Base-by-base conservation (phyloP, 2,888 invertebrate species). In the Serrognathus titanus region DNA sequence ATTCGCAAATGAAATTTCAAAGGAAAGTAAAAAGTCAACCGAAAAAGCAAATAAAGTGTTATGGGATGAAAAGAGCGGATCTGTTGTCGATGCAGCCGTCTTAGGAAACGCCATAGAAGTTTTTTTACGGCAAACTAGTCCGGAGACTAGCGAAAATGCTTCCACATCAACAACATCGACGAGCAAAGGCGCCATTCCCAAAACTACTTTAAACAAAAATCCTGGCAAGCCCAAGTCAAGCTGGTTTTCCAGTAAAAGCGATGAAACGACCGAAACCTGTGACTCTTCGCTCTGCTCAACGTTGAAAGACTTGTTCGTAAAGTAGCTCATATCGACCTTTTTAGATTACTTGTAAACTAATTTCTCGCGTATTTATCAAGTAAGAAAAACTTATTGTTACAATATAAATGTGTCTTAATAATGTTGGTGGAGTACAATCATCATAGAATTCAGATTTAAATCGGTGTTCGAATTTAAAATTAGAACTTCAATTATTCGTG, bases 81-180 rank as follows among this genome's bases (percentile, higher is more conserved):
- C 92, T 0, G 84, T 90, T 39, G 88, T 89, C 3, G 92, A 92
- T 71, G 88, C 92, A 1, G 87, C 89, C 69, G 85, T 89, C 0
- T 80, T 92, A 37, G 92, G 92, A 20, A 90, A 86, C 71, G 92
- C 92, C 31, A 92, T 92, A 63, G 92, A 92, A 77, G 92, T 89
- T 35, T 92, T 91, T 71, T 79, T 92, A 38, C 84, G 83, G 70
- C 85, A 82, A 77, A 82, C 80, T 64, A 82, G 79, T 62, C 80
- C 78, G 57, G 85, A 81, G 10, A 78, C 81, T 55, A 13, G 75
- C 68, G 24, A 66, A 68, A 12, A 65, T 69, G 41, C 62, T 71
- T 13, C 63, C 59, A 52, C 56, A 54, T 47, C 59, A 9, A 48
- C 48, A 20, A 49, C 56, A 3, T 60, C 65, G 10, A 61, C 63